phyloP scores from a whole-genome alignment of 2,113 vertebrate genomes.

The Thinocorus orbignyianus region DNA sequence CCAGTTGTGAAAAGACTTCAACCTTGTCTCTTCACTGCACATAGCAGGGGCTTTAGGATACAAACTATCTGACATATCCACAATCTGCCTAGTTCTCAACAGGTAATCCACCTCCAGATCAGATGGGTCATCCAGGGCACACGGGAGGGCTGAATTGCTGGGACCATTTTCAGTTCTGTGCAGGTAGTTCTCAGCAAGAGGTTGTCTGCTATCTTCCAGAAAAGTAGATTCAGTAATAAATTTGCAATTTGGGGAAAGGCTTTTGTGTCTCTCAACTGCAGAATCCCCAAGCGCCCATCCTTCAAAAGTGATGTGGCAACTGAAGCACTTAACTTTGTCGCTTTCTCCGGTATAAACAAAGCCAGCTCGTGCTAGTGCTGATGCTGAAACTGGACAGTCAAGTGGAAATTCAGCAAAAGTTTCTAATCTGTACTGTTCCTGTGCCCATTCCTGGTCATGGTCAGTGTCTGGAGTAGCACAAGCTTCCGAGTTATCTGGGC shows the following conservation, averaged over 20 bases:
- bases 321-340: slow-evolving; percentile 89
- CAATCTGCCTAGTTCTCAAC: slow-evolving; percentile 86
- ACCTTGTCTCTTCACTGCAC: slow-evolving; percentile 84
- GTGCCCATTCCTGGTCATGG: slow-evolving; percentile 77
- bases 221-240: slow-evolving; percentile 72
- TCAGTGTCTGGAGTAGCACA: slow-evolving; percentile 40
- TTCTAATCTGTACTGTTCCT: slow-evolving; percentile 71
- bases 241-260: slow-evolving; percentile 84
- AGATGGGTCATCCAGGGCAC: slow-evolving; percentile 27
- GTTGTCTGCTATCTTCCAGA: slow-evolving; percentile 16
- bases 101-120: slow-evolving; percentile 74
- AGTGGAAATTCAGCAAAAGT: slow-evolving; percentile 83
- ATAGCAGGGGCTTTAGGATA: slow-evolving; percentile 84
- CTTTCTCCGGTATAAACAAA: slow-evolving; percentile 88
- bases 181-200: slow-evolving; percentile 26
- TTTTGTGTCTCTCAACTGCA: slow-evolving; percentile 82
- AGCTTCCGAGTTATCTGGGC: slow-evolving; percentile 22
- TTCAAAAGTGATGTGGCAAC: slow-evolving; percentile 81
- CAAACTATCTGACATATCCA: slow-evolving; percentile 80
- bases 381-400: slow-evolving; percentile 73
- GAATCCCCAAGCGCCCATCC: slow-evolving; percentile 85
- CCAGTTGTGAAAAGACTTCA: slow-evolving; percentile 85
- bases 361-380: slow-evolving; percentile 84
- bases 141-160: not conserved
- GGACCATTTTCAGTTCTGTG: slow-evolving; percentile 41